Conservation (phyloP, 1,140 invertebrate species). For the Spodoptera litura region DNA sequence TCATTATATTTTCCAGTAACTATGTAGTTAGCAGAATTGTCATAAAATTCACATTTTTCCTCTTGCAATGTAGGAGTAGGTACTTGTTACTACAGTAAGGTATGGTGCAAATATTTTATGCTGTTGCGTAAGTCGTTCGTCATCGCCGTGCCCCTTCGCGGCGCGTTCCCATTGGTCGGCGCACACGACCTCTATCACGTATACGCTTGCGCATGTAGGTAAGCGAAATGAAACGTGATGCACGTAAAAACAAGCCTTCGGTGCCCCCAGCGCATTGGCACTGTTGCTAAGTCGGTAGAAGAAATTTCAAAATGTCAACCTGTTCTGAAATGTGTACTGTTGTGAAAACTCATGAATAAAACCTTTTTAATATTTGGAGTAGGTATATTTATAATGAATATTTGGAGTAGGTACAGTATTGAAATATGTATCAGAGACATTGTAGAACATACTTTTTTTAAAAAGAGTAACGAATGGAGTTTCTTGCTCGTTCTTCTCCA, state of each 20-base stretch:
- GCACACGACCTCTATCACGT: constrained; percentile 64
- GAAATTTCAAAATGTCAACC: not conserved
- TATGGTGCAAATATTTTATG: constrained; percentile 17
- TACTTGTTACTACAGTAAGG: not conserved
- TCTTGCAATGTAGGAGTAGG: not conserved
- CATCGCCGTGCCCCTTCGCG: constrained; percentile 64
- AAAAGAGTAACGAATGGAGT: too few relatives aligned
- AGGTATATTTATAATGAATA: too few relatives aligned
- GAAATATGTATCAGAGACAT: too few relatives aligned
- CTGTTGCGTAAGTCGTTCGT: constrained; percentile 61
- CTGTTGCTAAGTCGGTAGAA: constrained; percentile 2
- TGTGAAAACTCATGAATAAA: not conserved
- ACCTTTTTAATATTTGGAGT: too few relatives aligned
- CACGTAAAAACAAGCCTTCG: not conserved
- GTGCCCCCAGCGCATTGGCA: not conserved
- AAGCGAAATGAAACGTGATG: constrained; percentile 25
- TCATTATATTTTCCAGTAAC: not conserved
- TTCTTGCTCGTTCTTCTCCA: too few relatives aligned
- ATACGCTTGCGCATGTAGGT: constrained; percentile 47
- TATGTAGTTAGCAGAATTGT: too few relatives aligned
- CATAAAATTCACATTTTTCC: constrained; percentile 22
- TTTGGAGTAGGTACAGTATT: too few relatives aligned
- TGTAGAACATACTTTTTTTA: too few relatives aligned
- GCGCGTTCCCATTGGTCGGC: constrained; percentile 58
- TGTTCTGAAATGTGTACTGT: not conserved